Evolutionary conservation across 2,113 vertebrate species (phyloP).

Genomic region (Setophaga coronata): DNA sequence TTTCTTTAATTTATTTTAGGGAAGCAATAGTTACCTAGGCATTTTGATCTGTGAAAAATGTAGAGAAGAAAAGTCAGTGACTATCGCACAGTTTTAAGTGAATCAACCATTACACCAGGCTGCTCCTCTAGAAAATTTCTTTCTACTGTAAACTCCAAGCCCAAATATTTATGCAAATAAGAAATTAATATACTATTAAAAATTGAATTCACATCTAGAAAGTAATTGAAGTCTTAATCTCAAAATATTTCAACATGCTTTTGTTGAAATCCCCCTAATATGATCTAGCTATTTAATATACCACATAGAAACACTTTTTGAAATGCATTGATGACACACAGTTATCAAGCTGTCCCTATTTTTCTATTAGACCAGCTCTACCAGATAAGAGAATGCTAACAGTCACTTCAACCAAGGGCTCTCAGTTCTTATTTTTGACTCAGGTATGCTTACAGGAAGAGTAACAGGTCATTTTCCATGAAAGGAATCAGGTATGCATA

Average conservation of each 20-base stretch:
- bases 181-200: background rate
- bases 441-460: background rate
- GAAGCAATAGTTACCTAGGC: background rate
- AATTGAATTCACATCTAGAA: background rate
- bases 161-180: background rate
- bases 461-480: background rate
- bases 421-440: background rate
- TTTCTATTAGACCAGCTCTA: background rate
- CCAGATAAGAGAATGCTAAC: background rate
- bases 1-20: background rate
- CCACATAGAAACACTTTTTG: background rate
- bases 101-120: background rate
- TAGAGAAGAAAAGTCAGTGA: background rate
- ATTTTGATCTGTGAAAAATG: background rate
- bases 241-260: background rate
- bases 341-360: background rate
- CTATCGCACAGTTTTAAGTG: background rate
- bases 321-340: background rate
- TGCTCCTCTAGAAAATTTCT: background rate
- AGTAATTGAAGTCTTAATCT: background rate
- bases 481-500: background rate
- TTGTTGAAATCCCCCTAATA: background rate
- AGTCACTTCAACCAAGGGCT: background rate
- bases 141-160: background rate
- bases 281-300: background rate